Evolutionary conservation across 2,888 invertebrate species (phyloP).

Genomic region (Brachypalpus laphriformis): DNA sequence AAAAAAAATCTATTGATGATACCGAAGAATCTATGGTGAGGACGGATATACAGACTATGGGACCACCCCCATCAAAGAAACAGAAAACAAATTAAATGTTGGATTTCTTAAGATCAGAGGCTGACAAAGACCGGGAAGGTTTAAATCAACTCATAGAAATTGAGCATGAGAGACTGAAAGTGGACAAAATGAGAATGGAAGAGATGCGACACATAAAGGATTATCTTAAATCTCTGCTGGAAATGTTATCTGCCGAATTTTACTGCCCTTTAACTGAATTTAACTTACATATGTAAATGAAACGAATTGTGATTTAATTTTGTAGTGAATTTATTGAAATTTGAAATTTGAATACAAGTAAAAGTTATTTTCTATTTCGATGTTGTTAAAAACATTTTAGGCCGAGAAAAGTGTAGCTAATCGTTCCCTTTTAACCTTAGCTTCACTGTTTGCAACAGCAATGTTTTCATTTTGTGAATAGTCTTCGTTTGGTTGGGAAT

Average conservation of each 20-base stretch:
- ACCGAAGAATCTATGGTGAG: not conserved
- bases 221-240: not conserved
- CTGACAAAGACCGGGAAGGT: not conserved
- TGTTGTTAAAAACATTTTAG: slow-evolving; percentile 7
- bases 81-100: not conserved
- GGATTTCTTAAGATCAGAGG: not conserved
- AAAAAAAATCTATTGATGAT: not conserved
- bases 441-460: slow-evolving; percentile 3
- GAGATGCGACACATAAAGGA: not conserved
- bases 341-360: not conserved
- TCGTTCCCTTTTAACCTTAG: not conserved
- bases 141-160: not conserved
- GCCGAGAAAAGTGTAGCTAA: slow-evolving; percentile 4
- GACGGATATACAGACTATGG: not conserved
- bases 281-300: not conserved
- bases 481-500: not conserved
- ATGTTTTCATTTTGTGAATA: slow-evolving; percentile 4
- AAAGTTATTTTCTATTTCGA: not conserved
- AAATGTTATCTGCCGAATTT: not conserved
- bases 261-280: not conserved
- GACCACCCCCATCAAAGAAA: not conserved
- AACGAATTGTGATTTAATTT: not conserved
- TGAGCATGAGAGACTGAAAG: not conserved
- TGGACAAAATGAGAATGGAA: not conserved
- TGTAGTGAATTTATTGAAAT: not conserved